Evolutionary conservation across 92 coral and sea anemone genomes (phyloP).

Genomic region (Scolanthus callimorphus): DNA sequence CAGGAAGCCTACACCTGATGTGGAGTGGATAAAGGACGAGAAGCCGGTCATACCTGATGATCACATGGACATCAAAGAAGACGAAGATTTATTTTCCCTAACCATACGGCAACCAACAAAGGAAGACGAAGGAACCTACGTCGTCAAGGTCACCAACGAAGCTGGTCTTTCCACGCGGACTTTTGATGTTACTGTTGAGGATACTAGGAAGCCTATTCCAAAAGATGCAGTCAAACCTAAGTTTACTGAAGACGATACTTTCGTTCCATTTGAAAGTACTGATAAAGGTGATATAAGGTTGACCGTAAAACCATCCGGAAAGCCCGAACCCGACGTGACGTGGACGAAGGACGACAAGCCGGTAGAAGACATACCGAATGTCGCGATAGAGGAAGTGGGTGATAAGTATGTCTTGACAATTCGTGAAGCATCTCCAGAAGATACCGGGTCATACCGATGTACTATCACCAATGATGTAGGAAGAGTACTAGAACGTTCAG

Average conservation of each 20-base stretch:
- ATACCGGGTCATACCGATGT: conserved; percentile 64
- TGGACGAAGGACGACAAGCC: conserved; percentile 80
- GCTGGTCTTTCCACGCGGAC: conserved; percentile 75
- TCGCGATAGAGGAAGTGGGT: conserved; percentile 56
- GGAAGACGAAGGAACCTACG: conserved; percentile 36
- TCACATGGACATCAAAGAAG: conserved; percentile 50
- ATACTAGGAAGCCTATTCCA: conserved; percentile 34
- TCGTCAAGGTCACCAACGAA: conserved; percentile 66
- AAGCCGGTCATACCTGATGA: conserved; percentile 41
- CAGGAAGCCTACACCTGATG: conserved; percentile 49
- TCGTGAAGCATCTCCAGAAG: conserved; percentile 38
- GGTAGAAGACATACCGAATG: neutral
- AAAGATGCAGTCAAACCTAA: conserved; percentile 32
- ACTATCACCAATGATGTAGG: conserved; percentile 64
- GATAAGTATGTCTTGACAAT: conserved; percentile 49
- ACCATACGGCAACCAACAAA: conserved; percentile 40
- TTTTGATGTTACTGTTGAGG: conserved; percentile 72
- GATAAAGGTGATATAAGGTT: conserved; percentile 55
- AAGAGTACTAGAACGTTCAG: conserved; percentile 52
- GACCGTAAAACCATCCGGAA: conserved; percentile 44
- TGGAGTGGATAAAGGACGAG: conserved; percentile 63
- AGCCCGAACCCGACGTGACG: conserved; percentile 65
- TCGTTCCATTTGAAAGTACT: conserved; percentile 61
- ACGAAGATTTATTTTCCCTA: conserved; percentile 49
- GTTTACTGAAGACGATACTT: conserved; percentile 5